Conservation (phyloP, 2,888 invertebrate species). For the Scotopteryx bipunctaria region DNA sequence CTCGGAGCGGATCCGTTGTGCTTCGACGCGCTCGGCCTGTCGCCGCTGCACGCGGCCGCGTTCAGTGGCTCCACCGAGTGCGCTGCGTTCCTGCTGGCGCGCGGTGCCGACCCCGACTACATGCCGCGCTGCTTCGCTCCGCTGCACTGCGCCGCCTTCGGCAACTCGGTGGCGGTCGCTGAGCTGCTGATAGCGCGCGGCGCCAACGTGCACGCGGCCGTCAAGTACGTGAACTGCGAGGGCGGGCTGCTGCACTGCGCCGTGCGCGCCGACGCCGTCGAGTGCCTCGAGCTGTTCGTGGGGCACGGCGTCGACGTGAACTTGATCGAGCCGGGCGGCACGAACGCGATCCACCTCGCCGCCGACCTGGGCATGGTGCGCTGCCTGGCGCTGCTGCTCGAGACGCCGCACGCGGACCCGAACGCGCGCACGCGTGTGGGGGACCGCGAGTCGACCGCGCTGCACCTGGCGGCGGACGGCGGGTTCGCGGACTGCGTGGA, state of each 20-base stretch:
- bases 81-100: conserved; percentile 86
- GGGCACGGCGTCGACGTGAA: conserved; percentile 90
- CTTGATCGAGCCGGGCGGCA: conserved; percentile 88
- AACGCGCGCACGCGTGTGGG: conserved; percentile 87
- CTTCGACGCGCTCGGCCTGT: conserved; percentile 88
- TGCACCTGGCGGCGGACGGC: conserved; percentile 94
- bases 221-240: conserved; percentile 86
- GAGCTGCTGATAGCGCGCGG: conserved; percentile 89
- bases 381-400: conserved; percentile 89
- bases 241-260: conserved; percentile 93
- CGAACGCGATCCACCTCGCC: conserved; percentile 91
- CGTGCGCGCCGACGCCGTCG: conserved; percentile 91
- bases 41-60: conserved; percentile 89
- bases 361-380: conserved; percentile 91
- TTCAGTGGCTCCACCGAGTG: conserved; percentile 91
- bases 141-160: conserved; percentile 95
- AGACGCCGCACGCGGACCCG: conserved; percentile 88
- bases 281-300: conserved; percentile 90
- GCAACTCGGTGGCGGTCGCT: conserved; percentile 91
- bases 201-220: conserved; percentile 87
- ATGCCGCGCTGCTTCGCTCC: conserved; percentile 90
- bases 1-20: conserved; percentile 88
- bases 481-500: conserved; percentile 93
- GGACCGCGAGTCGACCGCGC: conserved; percentile 89
- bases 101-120: conserved; percentile 87